Base-by-base conservation (phyloP, 2,888 invertebrate genomes). In the Andrena hattorfiana region DNA sequence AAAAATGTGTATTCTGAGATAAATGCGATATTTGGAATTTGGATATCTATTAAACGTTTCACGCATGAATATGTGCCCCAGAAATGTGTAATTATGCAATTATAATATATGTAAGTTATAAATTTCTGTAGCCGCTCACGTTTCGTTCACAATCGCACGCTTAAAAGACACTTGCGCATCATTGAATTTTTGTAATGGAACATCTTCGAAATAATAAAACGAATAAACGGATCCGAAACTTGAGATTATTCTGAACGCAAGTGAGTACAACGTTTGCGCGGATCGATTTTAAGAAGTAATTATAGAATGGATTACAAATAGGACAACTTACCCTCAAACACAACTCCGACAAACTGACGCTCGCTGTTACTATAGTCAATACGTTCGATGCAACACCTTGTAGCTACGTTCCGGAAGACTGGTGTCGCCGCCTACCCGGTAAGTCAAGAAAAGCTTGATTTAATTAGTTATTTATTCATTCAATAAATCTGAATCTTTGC, bases 361-460 rank as follows among this genome's bases (percentile, higher is more conserved):
- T 74, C 60, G 13, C 68, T 23, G 54, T 32, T 59, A 32, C 35
- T 71, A 10, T 8, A 60, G 42, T 32, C 60, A 16, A 5, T 63
- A 7, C 59, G 2, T 54, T 72, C 49, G 56, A 32, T 42, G 16
- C 28, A 64, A 62, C 32, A 10, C 26, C 62, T 42, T 23, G 60
- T 8, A 81, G 63, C 59, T 69, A n/a, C 54, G 20, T 49, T 60
- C 75, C 81, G 77, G 85, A 85, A 85, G 72, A 81, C 66, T 42
- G 5, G 60, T 83, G 72, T 26, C 51, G 83, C 83, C 80, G 66
- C 0, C 73, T 75, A 73, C 8, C 32, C 62, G 49, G 1, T 42
- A 8, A 13, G 26, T n/a, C n/a, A 23, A 7, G 20, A 62, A 62
- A 73, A 67, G 16, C n/a, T n/a, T 20, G 51, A 26, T 26, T 56